A percentile compares a stretch with the other conserved stretches of the same genome.
Evolutionary conservation across 2,797 vertebrate species (phyloP).

Genomic region (Varecia variegata): DNA sequence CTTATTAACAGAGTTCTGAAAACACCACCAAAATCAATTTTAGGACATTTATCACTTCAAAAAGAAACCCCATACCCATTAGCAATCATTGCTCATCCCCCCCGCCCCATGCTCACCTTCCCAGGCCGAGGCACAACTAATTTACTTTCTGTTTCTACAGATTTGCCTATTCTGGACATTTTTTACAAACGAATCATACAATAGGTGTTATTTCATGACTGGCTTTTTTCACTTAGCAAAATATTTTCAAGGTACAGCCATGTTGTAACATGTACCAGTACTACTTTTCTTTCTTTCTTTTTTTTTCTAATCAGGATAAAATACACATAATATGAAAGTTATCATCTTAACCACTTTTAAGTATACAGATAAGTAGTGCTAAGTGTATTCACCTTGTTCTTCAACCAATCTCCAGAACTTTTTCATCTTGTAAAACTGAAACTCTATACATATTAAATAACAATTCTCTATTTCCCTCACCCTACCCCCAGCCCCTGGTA

Average conservation of each 20-base stretch:
- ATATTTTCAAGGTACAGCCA: neutral
- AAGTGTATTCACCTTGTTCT: neutral
- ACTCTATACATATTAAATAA: neutral
- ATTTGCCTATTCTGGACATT: neutral
- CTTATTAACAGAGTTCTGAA: neutral
- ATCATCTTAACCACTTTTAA: neutral
- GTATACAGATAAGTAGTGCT: neutral
- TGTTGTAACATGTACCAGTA: neutral
- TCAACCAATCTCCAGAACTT: neutral
- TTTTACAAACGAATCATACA: neutral
- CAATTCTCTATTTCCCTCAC: neutral
- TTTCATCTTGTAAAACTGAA: neutral
- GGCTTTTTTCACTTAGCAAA: neutral
- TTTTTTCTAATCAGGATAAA: neutral
- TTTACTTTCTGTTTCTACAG: neutral
- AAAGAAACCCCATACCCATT: neutral
- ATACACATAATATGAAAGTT: neutral
- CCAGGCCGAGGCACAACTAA: neutral
- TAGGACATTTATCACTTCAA: neutral
- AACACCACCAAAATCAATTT: neutral
- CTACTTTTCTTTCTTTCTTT: neutral
- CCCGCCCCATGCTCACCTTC: neutral
- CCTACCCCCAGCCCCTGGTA: neutral
- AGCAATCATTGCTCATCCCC: neutral
- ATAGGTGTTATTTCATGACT: neutral